Evolutionary conservation across 92 coral and sea anemone species (phyloP).

Genomic region (Muricea muricata): DNA sequence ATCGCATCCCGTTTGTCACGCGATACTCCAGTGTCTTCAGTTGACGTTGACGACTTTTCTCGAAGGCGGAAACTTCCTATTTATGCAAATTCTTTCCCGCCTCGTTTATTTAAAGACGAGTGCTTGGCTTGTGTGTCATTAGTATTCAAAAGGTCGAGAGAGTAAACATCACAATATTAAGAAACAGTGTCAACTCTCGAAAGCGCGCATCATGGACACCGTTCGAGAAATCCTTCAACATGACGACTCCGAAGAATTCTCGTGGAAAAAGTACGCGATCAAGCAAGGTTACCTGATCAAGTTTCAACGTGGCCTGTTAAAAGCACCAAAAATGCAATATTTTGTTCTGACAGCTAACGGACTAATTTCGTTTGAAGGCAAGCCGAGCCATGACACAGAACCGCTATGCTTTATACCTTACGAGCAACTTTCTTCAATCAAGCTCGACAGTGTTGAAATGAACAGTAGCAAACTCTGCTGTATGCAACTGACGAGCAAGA

Average conservation of each 20-base stretch:
- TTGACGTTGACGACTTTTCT: not conserved
- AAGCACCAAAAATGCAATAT: constrained; percentile 32
- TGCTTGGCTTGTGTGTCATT: constrained; percentile 8
- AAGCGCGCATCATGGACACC: not conserved
- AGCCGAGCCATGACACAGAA: not conserved
- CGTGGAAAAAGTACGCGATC: not conserved
- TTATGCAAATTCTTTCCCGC: not conserved
- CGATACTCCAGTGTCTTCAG: not conserved
- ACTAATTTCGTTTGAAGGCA: not conserved
- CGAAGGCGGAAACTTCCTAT: constrained; percentile 29
- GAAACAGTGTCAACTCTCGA: not conserved
- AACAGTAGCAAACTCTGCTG: not conserved
- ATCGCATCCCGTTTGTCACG: not conserved
- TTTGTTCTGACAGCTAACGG: constrained; percentile 5
- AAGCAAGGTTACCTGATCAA: constrained; percentile 22
- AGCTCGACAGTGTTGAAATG: not conserved
- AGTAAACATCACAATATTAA: not conserved
- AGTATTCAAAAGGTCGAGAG: not conserved
- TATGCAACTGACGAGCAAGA: constrained; percentile 19
- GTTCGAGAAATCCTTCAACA: not conserved
- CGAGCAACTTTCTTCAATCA: constrained; percentile 17
- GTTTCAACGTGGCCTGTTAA: constrained; percentile 8
- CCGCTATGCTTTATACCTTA: constrained; percentile 6
- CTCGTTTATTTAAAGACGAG: not conserved
- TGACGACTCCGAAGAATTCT: not conserved